These are phyloP conservation scores for Burhinus bistriatus DNA, from an alignment of 2,113 vertebrate species.

Conservation along the genomic window DNA sequence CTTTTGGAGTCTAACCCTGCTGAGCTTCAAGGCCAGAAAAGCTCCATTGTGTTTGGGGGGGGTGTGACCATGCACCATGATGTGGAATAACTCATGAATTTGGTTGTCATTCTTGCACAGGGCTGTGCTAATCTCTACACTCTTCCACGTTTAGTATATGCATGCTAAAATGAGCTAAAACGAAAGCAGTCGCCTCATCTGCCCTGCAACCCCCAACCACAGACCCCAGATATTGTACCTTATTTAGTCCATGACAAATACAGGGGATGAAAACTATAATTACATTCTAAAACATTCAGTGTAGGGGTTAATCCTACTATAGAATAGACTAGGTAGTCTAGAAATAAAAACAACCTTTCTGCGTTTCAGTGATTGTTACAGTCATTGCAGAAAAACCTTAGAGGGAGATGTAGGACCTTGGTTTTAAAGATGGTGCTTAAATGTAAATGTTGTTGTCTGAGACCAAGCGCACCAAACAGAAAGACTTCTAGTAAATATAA, in stretches of 20 bases:
- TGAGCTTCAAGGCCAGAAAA: not conserved
- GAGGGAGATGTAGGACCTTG: not conserved
- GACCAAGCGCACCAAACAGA: not conserved
- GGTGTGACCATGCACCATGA: accelerated
- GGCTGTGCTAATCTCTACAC: not conserved
- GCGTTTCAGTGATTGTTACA: not conserved
- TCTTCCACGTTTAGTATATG: not conserved
- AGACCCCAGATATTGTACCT: not conserved
- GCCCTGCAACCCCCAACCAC: not conserved
- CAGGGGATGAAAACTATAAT: not conserved
- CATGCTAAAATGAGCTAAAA: not conserved
- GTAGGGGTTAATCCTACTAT: not conserved
- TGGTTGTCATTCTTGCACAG: not conserved
- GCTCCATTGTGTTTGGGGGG: not conserved
- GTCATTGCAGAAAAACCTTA: not conserved
- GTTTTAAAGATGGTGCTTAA: not conserved
- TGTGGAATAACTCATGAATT: not conserved
- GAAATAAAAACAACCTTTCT: not conserved
- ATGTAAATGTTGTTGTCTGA: not conserved
- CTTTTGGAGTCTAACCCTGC: not conserved
- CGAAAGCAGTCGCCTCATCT: not conserved
- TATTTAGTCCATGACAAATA: not conserved
- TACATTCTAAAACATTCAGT: not conserved
- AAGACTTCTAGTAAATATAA: not conserved
- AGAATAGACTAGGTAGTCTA: not conserved